Conservation (phyloP, 2,888 invertebrate species). For the Leucozona laternaria region DNA sequence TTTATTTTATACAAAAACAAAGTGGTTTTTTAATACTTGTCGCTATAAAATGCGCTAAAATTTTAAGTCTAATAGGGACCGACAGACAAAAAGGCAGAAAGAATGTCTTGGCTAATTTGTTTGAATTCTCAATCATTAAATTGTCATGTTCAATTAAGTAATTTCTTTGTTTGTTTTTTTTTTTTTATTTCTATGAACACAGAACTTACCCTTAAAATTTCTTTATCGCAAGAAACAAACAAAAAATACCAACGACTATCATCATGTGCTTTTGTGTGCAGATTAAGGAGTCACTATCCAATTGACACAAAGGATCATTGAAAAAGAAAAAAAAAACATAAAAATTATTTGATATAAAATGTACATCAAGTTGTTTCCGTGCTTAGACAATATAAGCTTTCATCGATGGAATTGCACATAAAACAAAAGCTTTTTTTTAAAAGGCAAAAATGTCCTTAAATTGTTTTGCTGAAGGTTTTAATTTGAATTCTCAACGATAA, state of each 20-base stretch:
- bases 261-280: conserved; percentile 18
- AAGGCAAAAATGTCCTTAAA: conserved; percentile 18
- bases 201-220: not conserved
- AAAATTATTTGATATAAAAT: conserved; percentile 15
- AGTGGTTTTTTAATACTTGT: too few relatives aligned
- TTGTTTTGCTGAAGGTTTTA: conserved; percentile 23
- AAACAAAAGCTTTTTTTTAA: not conserved
- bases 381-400: not conserved
- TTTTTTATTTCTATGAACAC: too few relatives aligned
- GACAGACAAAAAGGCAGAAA: too few relatives aligned
- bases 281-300: conserved; percentile 45
- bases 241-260: not conserved
- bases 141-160: too few relatives aligned
- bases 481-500: conserved; percentile 17
- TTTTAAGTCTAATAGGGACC: too few relatives aligned
- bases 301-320: conserved; percentile 56
- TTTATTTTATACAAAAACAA: too few relatives aligned
- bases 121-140: too few relatives aligned
- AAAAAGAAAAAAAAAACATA: conserved; percentile 6
- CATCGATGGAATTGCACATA: not conserved
- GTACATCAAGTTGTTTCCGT: conserved; percentile 15
- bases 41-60: too few relatives aligned
- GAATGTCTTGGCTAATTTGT: too few relatives aligned
- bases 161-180: too few relatives aligned
- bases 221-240: not conserved